A percentile compares a stretch with the other conserved stretches of the same genome.
Evolutionary conservation across 2,113 vertebrate species (phyloP).

Genomic region (Odocoileus hemionus): DNA sequence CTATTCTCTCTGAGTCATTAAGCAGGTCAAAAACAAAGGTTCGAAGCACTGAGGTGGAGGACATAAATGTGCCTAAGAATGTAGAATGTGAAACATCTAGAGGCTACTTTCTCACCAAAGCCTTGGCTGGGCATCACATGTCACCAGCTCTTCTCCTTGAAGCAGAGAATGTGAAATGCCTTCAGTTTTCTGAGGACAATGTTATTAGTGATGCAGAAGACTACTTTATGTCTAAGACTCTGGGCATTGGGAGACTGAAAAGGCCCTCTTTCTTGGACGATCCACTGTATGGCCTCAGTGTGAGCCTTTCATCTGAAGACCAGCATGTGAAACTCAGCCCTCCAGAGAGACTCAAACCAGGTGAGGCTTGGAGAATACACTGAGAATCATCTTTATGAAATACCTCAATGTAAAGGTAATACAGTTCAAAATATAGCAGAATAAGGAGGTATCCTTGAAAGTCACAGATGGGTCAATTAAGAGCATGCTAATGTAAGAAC

Average conservation of each 20-base stretch:
- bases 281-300: conserved; percentile 65
- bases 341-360: conserved; percentile 73
- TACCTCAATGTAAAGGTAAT: conserved; percentile 65
- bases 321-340: conserved; percentile 65
- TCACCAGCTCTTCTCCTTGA: conserved; percentile 70
- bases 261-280: conserved; percentile 82
- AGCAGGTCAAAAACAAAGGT: conserved; percentile 51
- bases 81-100: conserved; percentile 30
- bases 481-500: neutral
- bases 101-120: conserved; percentile 71
- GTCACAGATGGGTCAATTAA: neutral
- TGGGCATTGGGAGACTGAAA: conserved; percentile 76
- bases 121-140: conserved; percentile 60
- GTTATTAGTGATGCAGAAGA: conserved; percentile 67
- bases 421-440: neutral
- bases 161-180: conserved; percentile 67
- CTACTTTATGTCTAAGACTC: conserved; percentile 83
- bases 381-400: conserved; percentile 62
- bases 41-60: conserved; percentile 36
- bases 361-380: conserved; percentile 75
- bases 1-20: conserved; percentile 66
- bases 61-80: conserved; percentile 42
- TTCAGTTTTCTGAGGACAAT: conserved; percentile 69
- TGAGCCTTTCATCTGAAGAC: conserved; percentile 68
- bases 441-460: conserved; percentile 21